Evolutionary conservation across 1,140 invertebrate species (phyloP), one percentile per base, ranked within the genome.

Genomic region (Drosophila obscura): DNA sequence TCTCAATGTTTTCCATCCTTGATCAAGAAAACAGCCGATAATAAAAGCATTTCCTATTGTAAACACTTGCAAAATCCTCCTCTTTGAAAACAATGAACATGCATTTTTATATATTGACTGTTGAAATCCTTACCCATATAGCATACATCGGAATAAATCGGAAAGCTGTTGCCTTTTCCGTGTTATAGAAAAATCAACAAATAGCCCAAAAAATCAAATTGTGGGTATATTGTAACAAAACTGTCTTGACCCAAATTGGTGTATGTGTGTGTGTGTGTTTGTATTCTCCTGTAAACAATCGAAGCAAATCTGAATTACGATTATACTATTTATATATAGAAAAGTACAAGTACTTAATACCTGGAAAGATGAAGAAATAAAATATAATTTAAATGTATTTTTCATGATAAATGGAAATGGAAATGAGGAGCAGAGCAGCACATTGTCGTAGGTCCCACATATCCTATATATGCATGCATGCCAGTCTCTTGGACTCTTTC

Each of bases 181-280:
- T 39, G 35, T 39, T 13, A 48, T 19, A 13, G 45, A 35, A 55
- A 64, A 46, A 73, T 8, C 31, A 50, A 66, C 43, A 76, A 67
- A 73, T 51, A 16, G 24, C 35, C 35, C 35, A 31, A 78, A 57
- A 11, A 46, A 51, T 9, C 0, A 9, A 41, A 7, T 15, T 35
- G 60, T 46, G 41, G 61, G 59, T 49, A 41, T 60, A 60, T 55
- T 68, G 49, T 80, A 73, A 65, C 41, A 57, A 46, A 51, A 62
- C 65, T 73, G 56, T 71, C 8, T 52, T 84, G 81, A 73, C 81
- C 80, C 41, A 72, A 58, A 59, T 85, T 43, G 24, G 31, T 31
- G 8, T 31, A 2, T 31, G 4, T 31, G 22, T 19, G n/a, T 19
- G 0, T 35, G 31, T 35, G 5, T 28, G 9, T 19, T 15, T 35